Evolutionary conservation across 2,888 invertebrate genomes (phyloP).

Genomic region (Tetheella fluctuosa): DNA sequence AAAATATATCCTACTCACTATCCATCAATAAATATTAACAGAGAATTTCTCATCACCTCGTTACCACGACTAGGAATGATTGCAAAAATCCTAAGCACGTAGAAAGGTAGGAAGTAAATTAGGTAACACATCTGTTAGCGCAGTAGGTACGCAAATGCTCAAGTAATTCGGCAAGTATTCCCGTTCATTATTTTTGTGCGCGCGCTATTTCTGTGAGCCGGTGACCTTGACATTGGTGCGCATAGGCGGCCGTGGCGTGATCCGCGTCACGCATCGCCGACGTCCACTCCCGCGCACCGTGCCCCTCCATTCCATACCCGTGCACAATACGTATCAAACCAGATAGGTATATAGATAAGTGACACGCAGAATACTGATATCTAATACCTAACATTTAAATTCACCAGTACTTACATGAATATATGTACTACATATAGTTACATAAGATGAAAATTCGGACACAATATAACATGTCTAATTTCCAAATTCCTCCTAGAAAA

Average conservation of each 20-base stretch:
- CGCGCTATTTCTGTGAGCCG: constrained; percentile 29
- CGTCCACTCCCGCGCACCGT: constrained; percentile 29
- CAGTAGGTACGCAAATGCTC: not conserved
- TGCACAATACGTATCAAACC: not conserved
- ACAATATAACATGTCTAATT: not conserved
- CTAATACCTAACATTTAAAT: too few species aligned
- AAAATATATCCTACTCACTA: not conserved
- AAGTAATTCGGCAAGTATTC: constrained; percentile 8
- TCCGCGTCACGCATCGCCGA: constrained; percentile 21
- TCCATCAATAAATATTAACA: not conserved
- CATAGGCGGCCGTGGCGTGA: constrained; percentile 12
- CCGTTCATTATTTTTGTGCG: constrained; percentile 13
- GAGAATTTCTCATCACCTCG: too few species aligned
- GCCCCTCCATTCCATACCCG: not conserved
- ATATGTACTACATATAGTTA: too few species aligned
- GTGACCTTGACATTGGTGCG: constrained; percentile 33
- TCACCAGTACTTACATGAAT: not conserved
- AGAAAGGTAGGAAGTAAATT: not conserved
- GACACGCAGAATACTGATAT: not conserved
- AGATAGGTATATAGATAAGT: not conserved
- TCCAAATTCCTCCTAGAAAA: not conserved
- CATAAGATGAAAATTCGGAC: too few species aligned
- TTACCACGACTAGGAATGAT: too few species aligned
- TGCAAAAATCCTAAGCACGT: not conserved
- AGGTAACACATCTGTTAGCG: not conserved